Conservation (phyloP, 1,140 invertebrate species). For the Dolichoris vasculosae region DNA sequence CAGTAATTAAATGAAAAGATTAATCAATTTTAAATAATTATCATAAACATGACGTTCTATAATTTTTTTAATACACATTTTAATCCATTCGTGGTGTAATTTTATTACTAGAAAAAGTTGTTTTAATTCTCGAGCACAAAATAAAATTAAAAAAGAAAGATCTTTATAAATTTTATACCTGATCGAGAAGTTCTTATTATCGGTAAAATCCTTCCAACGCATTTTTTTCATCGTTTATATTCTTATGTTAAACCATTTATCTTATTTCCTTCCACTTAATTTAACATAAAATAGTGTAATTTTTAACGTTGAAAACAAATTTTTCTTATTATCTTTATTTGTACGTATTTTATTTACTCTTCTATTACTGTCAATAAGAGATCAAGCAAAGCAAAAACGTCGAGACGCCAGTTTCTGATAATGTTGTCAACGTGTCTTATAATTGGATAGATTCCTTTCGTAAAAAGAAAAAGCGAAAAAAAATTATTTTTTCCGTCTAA, state of each 20-base stretch:
- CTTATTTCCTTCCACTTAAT: background rate
- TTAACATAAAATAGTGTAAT: background rate
- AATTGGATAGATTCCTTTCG: constrained; percentile 49
- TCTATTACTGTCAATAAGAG: background rate
- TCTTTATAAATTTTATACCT: background rate
- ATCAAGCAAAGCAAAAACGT: background rate
- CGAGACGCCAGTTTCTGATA: constrained; percentile 8
- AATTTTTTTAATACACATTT: background rate
- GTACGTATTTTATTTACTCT: background rate
- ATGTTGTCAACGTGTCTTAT: constrained; percentile 29
- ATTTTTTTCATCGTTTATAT: background rate
- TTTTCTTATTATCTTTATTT: background rate
- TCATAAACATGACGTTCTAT: too few relatives aligned
- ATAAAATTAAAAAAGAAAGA: background rate
- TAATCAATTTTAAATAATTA: too few relatives aligned
- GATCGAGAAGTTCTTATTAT: background rate
- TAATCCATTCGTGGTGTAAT: background rate
- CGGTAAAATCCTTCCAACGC: background rate
- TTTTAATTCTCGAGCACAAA: background rate
- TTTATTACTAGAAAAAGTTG: background rate
- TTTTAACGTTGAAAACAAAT: background rate
- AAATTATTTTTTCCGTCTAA: background rate
- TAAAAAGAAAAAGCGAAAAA: constrained; percentile 46
- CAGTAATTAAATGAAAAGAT: too few relatives aligned
- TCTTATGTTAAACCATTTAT: background rate